Percentiles rank a stretch among this genome's conserved stretches.
Conservation (phyloP, 2,888 invertebrate species). For the Atherix ibis region DNA sequence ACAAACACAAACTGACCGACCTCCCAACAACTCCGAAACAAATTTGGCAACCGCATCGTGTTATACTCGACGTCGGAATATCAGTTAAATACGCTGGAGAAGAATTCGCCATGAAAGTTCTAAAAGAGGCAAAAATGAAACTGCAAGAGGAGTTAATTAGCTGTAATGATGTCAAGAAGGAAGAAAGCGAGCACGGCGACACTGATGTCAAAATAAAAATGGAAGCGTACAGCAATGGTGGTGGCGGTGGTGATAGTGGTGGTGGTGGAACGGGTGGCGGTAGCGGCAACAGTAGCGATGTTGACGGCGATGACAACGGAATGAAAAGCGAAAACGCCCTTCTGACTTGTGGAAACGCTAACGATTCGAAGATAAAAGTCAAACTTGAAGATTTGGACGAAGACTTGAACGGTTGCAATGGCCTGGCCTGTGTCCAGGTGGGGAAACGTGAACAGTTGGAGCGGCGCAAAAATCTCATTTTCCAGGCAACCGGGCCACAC, state of each 20-base stretch:
- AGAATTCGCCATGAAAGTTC: constrained; percentile 35
- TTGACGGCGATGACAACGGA: neutral
- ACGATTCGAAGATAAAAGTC: constrained; percentile 24
- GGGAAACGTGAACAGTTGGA: constrained; percentile 42
- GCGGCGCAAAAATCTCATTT: constrained; percentile 46
- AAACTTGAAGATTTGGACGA: constrained; percentile 21
- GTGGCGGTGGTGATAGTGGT: too few relatives aligned
- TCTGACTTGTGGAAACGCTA: constrained; percentile 1
- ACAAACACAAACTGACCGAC: constrained; percentile 17
- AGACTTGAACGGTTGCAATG: too few relatives aligned
- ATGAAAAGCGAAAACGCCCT: constrained; percentile 6
- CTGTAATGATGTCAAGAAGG: constrained; percentile 8
- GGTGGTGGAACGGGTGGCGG: too few relatives aligned
- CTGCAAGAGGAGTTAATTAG: constrained; percentile 16
- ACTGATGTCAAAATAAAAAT: constrained; percentile 6
- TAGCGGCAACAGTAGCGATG: neutral
- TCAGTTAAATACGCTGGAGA: constrained; percentile 64
- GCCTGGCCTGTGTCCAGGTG: constrained; percentile 39
- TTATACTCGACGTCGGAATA: constrained; percentile 65
- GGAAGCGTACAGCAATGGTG: too few relatives aligned
- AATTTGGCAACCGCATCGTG: constrained; percentile 65
- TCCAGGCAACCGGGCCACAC: constrained; percentile 57
- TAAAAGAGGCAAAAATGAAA: constrained; percentile 26
- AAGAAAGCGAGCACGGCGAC: constrained; percentile 2
- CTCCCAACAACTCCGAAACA: constrained; percentile 44